Percentiles rank a stretch among this genome's conserved stretches.
Conservation (phyloP, 2,888 invertebrate genomes). For the Netelia melanura region DNA sequence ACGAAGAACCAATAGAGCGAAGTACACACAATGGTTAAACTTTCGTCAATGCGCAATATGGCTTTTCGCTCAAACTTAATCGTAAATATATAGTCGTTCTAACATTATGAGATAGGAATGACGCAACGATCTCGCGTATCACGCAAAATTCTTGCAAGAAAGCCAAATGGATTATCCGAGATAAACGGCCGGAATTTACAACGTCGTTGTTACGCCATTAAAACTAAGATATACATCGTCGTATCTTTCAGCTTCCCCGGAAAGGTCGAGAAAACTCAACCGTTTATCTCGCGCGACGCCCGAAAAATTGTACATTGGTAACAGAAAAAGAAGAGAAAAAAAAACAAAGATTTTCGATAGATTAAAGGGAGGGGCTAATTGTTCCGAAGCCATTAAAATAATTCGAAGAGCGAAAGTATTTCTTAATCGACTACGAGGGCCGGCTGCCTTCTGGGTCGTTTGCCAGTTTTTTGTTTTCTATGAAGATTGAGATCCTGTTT, state of each 20-base stretch:
- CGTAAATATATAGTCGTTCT: conserved; percentile 15
- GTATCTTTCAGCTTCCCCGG: background rate
- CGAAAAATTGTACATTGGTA: conserved; percentile 73
- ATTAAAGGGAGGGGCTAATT: background rate
- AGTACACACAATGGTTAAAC: conserved; percentile 9
- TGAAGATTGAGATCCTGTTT: conserved; percentile 75
- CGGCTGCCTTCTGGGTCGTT: conserved; percentile 77
- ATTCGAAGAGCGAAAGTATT: conserved; percentile 16
- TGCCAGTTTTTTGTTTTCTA: conserved; percentile 78
- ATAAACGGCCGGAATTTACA: conserved; percentile 23
- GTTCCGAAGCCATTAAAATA: conserved; percentile 20
- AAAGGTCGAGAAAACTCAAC: conserved; percentile 41
- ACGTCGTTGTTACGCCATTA: background rate
- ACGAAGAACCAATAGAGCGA: background rate
- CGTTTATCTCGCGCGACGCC: conserved; percentile 15
- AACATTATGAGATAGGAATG: conserved; percentile 59
- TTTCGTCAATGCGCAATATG: conserved; percentile 7
- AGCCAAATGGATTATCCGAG: background rate
- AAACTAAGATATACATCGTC: background rate
- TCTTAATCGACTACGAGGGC: conserved; percentile 77
- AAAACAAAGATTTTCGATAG: conserved; percentile 34
- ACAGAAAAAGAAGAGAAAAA: conserved; percentile 62
- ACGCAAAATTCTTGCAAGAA: conserved; percentile 6
- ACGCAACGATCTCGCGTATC: conserved; percentile 43
- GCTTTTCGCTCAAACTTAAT: conserved; percentile 18